A percentile compares a stretch with the other conserved stretches of the same genome.
phyloP scores from a whole-genome alignment of 2,797 vertebrate species.

The Remorina albescens region DNA sequence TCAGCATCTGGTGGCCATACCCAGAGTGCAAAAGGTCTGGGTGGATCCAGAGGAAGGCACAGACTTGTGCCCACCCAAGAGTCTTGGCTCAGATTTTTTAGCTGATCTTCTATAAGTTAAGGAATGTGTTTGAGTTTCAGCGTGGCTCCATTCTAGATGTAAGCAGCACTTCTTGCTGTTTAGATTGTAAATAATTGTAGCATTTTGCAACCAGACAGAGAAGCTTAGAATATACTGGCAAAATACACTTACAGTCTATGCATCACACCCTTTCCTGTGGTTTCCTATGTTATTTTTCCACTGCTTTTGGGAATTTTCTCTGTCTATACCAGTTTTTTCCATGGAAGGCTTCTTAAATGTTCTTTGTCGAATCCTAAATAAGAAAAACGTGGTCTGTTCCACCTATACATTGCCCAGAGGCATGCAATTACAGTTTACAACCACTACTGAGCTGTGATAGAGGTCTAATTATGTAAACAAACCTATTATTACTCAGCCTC shows the following conservation, averaged over 20 bases:
- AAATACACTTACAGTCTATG: conserved; percentile 33
- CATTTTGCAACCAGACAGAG: conserved; percentile 14
- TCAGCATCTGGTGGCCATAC: conserved; percentile 48
- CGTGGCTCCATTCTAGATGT: background rate
- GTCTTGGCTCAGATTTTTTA: conserved; percentile 23
- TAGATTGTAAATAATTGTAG: background rate
- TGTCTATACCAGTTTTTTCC: conserved; percentile 59
- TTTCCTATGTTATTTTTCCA: conserved; percentile 56
- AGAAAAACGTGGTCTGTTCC: conserved; percentile 48
- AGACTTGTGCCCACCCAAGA: conserved; percentile 45
- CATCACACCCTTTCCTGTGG: conserved; percentile 55
- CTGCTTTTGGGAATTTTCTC: conserved; percentile 39
- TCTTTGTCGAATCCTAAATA: conserved; percentile 47
- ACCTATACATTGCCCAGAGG: conserved; percentile 50
- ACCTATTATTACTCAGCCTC: conserved; percentile 68
- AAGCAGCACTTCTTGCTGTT: background rate
- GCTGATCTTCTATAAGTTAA: conserved; percentile 40
- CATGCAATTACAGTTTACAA: conserved; percentile 66
- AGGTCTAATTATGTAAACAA: conserved; percentile 74
- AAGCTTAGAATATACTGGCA: background rate
- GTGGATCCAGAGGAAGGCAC: conserved; percentile 33
- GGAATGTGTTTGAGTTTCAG: conserved; percentile 7
- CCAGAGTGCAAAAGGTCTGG: conserved; percentile 19
- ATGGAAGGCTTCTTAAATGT: conserved; percentile 34
- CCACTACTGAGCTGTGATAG: conserved; percentile 59